phyloP scores from a whole-genome alignment of 2,113 vertebrate genomes.

The Illadopsis cleaveri region DNA sequence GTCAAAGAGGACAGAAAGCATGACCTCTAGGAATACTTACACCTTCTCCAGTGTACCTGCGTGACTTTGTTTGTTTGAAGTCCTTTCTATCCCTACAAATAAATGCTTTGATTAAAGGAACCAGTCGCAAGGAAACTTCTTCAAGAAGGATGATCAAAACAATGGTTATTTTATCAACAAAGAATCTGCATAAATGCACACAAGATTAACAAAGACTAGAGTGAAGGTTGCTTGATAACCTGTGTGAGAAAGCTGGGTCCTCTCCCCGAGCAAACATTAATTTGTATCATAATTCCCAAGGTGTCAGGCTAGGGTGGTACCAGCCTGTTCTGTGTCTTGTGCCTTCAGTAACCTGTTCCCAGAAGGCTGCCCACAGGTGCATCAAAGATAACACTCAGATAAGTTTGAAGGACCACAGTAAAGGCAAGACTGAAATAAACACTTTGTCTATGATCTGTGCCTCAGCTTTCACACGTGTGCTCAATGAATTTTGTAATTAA shows the following conservation, averaged over 20 bases:
- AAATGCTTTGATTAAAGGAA: background rate
- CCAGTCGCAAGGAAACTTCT: background rate
- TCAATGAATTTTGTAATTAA: background rate
- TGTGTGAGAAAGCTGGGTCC: background rate
- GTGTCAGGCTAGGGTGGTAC: background rate
- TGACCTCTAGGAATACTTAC: background rate
- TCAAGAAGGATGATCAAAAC: background rate
- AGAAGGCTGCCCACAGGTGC: background rate
- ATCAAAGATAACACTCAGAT: background rate
- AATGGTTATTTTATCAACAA: background rate
- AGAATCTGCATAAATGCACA: background rate
- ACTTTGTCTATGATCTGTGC: background rate
- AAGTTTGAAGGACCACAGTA: background rate
- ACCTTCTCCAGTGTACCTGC: background rate
- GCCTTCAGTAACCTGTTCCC: background rate
- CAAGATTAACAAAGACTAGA: background rate
- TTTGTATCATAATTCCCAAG: background rate
- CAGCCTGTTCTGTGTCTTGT: background rate
- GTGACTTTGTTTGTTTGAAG: background rate
- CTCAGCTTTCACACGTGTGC: background rate
- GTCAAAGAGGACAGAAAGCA: background rate
- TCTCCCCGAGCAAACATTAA: background rate
- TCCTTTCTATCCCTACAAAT: background rate
- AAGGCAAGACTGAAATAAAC: background rate
- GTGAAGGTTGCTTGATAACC: background rate